phyloP scores from a whole-genome alignment of 2,888 invertebrate species.

The Chaetoderma sp. region DNA sequence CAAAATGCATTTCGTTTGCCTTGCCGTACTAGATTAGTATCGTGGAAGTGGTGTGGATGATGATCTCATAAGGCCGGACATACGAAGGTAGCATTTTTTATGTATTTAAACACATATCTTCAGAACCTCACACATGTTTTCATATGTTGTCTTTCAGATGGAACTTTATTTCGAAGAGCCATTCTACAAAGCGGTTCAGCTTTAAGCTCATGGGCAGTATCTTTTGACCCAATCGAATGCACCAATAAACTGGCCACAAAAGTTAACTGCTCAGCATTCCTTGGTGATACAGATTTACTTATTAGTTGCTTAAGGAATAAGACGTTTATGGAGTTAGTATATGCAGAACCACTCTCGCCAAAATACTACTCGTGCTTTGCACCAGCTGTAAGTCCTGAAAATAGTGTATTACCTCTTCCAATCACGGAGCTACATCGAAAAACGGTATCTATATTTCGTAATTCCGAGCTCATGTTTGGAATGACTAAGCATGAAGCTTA shows the following conservation, averaged over 20 bases:
- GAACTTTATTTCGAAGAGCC: conserved; percentile 76
- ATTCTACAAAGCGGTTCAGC: conserved; percentile 89
- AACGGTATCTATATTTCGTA: conserved; percentile 25
- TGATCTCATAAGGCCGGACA: no score
- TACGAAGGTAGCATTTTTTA: no score
- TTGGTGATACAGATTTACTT: conserved; percentile 3
- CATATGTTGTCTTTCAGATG: conserved; percentile 38
- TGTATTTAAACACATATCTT: no score
- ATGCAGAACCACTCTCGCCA: conserved; percentile 19
- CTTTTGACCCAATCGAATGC: conserved; percentile 33
- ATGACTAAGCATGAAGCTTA: conserved; percentile 75
- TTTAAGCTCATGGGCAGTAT: conserved; percentile 42
- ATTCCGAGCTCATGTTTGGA: conserved; percentile 35
- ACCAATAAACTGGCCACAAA: conserved; percentile 31
- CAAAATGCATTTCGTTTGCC: no score
- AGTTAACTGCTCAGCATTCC: conserved; percentile 36
- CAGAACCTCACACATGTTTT: no score
- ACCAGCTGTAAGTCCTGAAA: conserved; percentile 26
- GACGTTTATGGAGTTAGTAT: conserved; percentile 77
- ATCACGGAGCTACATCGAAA: neutral
- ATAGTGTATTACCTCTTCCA: neutral
- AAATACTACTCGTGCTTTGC: conserved; percentile 36
- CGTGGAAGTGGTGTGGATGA: no score
- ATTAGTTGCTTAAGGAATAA: conserved; percentile 64
- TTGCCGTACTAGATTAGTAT: no score